Conservation (phyloP, 2,113 vertebrate genomes). For the Glareola pratincola region DNA sequence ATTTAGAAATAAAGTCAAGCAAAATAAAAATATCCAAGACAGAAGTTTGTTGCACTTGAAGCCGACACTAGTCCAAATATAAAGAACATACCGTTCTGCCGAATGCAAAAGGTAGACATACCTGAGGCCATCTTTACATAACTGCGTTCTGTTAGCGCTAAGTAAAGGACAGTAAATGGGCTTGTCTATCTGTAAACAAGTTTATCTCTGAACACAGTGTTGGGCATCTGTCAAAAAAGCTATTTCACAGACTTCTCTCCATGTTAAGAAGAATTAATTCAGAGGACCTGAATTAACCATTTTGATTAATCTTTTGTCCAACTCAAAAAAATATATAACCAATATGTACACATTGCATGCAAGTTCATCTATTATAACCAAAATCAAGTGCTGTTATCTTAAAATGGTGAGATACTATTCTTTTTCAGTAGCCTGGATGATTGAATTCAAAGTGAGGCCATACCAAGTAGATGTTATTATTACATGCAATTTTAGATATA, state of each 20-base stretch:
- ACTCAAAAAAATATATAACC: background rate
- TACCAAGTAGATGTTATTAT: background rate
- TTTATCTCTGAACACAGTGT: background rate
- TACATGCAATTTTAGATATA: background rate
- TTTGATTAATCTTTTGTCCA: background rate
- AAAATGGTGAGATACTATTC: background rate
- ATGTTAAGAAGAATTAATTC: background rate
- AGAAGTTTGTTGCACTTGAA: background rate
- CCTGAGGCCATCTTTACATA: background rate
- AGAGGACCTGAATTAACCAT: background rate
- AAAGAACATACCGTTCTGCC: background rate
- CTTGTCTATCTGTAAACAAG: background rate
- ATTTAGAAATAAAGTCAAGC: background rate
- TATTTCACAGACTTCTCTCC: background rate
- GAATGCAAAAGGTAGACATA: background rate
- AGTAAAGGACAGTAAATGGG: background rate
- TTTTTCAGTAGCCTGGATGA: background rate
- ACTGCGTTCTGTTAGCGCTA: background rate
- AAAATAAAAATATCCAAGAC: background rate
- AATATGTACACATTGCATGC: background rate
- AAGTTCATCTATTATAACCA: background rate
- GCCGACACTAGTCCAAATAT: background rate
- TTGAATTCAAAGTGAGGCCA: background rate
- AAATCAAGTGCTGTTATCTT: background rate
- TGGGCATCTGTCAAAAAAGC: background rate